Base-by-base conservation (phyloP, 2,888 invertebrate species). In the Noctua janthe region DNA sequence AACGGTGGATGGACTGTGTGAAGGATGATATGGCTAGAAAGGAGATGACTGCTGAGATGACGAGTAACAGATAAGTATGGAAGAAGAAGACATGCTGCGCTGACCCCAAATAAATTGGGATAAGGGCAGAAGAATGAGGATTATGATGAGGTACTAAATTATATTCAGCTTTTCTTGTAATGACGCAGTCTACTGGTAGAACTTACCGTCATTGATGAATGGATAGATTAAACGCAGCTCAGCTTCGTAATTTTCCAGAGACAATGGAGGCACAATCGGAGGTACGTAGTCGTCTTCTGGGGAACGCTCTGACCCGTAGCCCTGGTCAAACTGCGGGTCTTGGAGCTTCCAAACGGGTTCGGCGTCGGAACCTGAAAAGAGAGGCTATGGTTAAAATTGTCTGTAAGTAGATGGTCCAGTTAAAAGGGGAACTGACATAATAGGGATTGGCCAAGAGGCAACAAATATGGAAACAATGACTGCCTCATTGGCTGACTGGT, bases 261-360 rank as follows among this genome's bases (percentile, higher is more conserved):
- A 97, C 81, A 97, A 95, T 49, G 97, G 94, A 3, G 96, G 93
- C 88, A 95, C 97, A 80, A 98, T 95, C 35, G 98, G 97, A 11
- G 98, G 98, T 54, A 98, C 98, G 94, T 97, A 98, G 94, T 98
- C 98, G 87, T 98, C 98, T 94, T 98, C 98, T 2, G 98, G 98
- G 1, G 98, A 98, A 70, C 98, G 96, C 92, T 98, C 98, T 17
- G 98, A 98, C 0, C 98, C 98, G 94, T 98, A 98, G 64, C 98
- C 98, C 92, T 98, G 98, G 94, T 98, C 98, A 92, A 97, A 97
- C 70, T 97, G 97, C 1, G 96, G 97, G 88, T 97, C 97, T 90
- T 97, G 97, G 8, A 97, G 96, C 90, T 97, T 97, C 97, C 97
- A 97, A 66, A 97, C 97, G 2, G 97, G 97, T 81, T 97, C 97